phyloP scores from a whole-genome alignment of 1,140 invertebrate genomes.

The Ceratina japonica region DNA sequence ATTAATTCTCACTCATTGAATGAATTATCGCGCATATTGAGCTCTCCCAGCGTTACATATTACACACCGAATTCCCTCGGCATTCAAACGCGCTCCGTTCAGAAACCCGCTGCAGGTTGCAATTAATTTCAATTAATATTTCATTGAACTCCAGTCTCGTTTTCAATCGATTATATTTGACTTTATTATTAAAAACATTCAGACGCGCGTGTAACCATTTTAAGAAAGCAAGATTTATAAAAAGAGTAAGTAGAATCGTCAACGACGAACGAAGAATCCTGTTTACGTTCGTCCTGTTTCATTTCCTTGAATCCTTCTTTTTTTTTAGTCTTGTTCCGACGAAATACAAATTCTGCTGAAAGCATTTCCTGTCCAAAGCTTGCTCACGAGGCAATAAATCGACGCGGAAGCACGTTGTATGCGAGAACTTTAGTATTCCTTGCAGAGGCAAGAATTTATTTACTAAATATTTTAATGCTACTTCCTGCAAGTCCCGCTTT shows the following conservation, averaged over 20 bases:
- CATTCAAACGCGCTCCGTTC: neutral
- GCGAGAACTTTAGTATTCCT: neutral
- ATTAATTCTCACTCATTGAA: neutral
- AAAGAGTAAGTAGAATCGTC: too few relatives aligned
- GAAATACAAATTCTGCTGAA: neutral
- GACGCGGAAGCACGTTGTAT: neutral
- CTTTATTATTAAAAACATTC: neutral
- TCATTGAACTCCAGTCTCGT: constrained; percentile 1
- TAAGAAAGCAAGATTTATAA: too few relatives aligned
- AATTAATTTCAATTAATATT: constrained; percentile 18
- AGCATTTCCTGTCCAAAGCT: constrained; percentile 11
- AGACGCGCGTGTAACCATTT: too few relatives aligned
- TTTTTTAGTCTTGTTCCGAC: neutral
- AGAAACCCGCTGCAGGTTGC: neutral
- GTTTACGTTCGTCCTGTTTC: neutral
- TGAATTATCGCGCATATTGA: neutral
- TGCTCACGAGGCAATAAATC: constrained; percentile 9
- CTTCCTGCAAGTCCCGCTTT: neutral
- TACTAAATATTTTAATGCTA: constrained; percentile 9
- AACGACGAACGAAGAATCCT: neutral
- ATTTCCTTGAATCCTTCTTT: neutral
- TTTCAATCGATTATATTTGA: neutral
- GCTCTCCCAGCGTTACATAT: neutral
- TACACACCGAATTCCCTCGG: neutral
- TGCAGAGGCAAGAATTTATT: neutral